Percentiles rank a stretch among this genome's conserved stretches.
These are phyloP conservation scores for Morus bassanus DNA, from an alignment of 2,797 vertebrate species.

Conservation along the genomic window DNA sequence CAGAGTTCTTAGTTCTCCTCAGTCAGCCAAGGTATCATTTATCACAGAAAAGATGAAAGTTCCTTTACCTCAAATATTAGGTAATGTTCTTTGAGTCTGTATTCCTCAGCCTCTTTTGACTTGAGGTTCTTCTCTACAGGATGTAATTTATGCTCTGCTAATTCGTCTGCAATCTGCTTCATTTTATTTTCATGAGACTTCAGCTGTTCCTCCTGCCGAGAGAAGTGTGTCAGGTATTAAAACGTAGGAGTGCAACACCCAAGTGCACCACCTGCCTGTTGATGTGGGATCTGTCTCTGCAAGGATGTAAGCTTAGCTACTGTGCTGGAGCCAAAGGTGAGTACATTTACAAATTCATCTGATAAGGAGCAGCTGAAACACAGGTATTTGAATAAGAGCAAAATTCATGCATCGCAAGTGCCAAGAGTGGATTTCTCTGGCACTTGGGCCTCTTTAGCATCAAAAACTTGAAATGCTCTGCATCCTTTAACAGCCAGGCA, in stretches of 20 bases:
- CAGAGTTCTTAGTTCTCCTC: neutral
- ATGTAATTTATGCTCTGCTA: conserved; percentile 90
- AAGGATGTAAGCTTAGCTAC: fast-evolving
- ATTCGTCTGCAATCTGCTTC: conserved; percentile 91
- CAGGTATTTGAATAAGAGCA: neutral
- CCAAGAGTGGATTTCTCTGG: neutral
- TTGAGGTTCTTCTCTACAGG: conserved; percentile 85
- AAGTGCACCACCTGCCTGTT: neutral
- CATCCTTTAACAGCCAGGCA: neutral
- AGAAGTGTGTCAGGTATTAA: conserved; percentile 38
- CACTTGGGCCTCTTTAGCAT: neutral
- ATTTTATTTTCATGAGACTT: conserved; percentile 94
- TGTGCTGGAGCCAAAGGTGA: neutral
- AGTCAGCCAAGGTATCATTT: neutral
- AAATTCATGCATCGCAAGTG: neutral
- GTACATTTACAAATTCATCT: neutral
- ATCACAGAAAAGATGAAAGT: conserved; percentile 7
- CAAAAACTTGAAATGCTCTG: neutral
- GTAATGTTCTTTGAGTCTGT: conserved; percentile 96
- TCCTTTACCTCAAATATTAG: conserved; percentile 91
- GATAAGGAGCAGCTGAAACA: conserved; percentile 1
- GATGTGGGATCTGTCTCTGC: neutral
- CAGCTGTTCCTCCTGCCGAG: conserved; percentile 89
- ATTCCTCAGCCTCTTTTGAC: conserved; percentile 92
- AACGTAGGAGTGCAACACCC: neutral